Evolutionary conservation across 2,888 invertebrate species (phyloP), one percentile per base, ranked within the genome.

Genomic region (Synanthedon andrenaeformis): DNA sequence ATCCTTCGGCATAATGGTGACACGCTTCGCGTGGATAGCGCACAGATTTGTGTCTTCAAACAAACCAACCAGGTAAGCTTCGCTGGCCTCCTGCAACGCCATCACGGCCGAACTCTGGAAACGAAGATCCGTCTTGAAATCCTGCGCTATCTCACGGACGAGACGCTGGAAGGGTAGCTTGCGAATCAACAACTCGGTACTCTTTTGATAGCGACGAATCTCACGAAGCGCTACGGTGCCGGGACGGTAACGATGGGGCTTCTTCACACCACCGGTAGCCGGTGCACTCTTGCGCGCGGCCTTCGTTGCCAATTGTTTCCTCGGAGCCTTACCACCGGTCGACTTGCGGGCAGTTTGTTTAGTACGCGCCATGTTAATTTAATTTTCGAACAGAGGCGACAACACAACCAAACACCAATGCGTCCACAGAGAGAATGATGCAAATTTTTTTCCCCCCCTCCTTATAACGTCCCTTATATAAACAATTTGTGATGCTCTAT

Each of bases 11-110:
- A 84, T 83, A 1, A 83, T 82, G 0, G 83, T 84, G 0, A 84
- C 82, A 2, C 84, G 60, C 49, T 79, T 83, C 0, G 82, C 94
- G 66, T 94, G 93, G 61, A 94, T 93, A 42, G 93, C 93, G 72
- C 93, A 93, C 64, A 94, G 77, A 71, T 94, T 94, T 35, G 93
- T 94, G 65, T 93, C 93, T 70, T 93, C 93, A 67, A 93, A 93
- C 1, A 93, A 76, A 10, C 92, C 92, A 12, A 92, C 92, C 35
- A 92, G 69, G 64, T 92, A 89, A 60, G 89, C 89, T 69, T 92
- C 83, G 63, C 90, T 86, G 0, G 89, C 89, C 60, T 89, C 89
- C 62, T 92, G 92, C 28, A 92, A 76, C 54, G 92, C 92, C 81
- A 91, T 90, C 3, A 92, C 91, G 3, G 92, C 92, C 0, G 92